Conservation (phyloP, 2,113 vertebrate genomes). For the Aspiorhynchus laticeps region DNA sequence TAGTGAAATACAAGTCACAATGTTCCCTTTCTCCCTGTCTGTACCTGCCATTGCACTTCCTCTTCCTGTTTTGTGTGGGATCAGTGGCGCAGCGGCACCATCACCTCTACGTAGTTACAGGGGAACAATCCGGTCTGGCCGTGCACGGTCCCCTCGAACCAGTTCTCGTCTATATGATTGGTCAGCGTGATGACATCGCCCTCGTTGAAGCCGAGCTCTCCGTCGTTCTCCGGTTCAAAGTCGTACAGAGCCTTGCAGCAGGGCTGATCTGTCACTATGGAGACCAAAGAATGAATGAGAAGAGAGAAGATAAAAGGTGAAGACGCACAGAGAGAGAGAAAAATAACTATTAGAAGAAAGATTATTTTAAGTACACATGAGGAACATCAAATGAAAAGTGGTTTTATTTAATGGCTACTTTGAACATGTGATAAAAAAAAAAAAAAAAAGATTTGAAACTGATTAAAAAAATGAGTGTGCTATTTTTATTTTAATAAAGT, state of each 20-base stretch:
- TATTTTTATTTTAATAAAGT: no score
- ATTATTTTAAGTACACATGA: conserved; percentile 31
- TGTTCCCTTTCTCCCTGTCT: neutral
- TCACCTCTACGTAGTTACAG: conserved; percentile 93
- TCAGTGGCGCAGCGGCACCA: conserved; percentile 88
- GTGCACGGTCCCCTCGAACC: conserved; percentile 89
- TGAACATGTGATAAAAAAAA: neutral
- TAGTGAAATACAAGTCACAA: neutral
- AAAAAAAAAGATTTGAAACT: no score
- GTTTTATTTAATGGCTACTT: neutral
- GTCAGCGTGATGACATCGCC: conserved; percentile 93
- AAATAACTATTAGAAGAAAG: neutral
- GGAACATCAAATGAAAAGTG: neutral
- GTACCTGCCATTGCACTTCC: conserved; percentile 23
- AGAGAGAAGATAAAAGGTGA: neutral
- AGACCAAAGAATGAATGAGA: neutral
- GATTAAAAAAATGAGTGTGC: no score
- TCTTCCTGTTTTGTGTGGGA: neutral
- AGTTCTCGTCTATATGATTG: conserved; percentile 95
- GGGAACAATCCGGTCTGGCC: conserved; percentile 93
- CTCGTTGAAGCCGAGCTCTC: conserved; percentile 92
- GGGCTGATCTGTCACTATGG: conserved; percentile 82
- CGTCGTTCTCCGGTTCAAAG: conserved; percentile 93
- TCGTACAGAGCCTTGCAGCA: conserved; percentile 94
- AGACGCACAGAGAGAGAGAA: neutral